phyloP scores from a whole-genome alignment of 2,113 vertebrate species.

The Pionites leucogaster region DNA sequence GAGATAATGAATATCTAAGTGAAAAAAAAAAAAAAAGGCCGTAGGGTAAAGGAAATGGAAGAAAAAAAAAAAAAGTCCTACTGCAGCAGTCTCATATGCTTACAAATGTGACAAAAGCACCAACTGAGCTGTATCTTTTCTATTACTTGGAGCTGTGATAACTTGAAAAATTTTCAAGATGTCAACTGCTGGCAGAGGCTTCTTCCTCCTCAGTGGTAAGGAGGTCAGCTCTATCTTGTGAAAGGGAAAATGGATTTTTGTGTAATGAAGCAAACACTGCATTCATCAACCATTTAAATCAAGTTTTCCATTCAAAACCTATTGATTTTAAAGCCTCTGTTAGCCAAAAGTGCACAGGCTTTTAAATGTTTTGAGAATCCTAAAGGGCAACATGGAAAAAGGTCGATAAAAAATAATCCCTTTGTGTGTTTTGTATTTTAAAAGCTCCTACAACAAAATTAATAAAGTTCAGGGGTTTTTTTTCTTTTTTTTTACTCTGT shows the following conservation, averaged over 20 bases:
- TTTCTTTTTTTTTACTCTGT: not conserved
- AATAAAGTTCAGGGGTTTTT: not conserved
- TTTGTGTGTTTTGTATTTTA: conserved; percentile 61
- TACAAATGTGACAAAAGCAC: not conserved
- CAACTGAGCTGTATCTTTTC: not conserved
- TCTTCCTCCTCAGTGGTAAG: conserved; percentile 10
- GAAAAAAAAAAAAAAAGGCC: not conserved
- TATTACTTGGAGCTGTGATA: not conserved
- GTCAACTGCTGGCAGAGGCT: not conserved
- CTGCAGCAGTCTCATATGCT: not conserved
- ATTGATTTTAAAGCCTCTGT: conserved; percentile 66
- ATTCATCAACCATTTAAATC: conserved; percentile 64
- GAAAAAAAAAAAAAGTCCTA: not conserved
- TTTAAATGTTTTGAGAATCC: conserved; percentile 64
- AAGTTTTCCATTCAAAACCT: conserved; percentile 67
- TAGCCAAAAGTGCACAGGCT: conserved; percentile 51
- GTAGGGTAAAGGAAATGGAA: not conserved
- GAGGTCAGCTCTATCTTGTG: conserved; percentile 52
- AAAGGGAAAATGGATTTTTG: conserved; percentile 55
- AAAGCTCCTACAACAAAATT: conserved; percentile 61
- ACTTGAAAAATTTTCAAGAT: conserved; percentile 26
- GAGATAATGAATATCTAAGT: not conserved
- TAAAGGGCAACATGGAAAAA: conserved; percentile 64
- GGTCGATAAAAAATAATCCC: conserved; percentile 63
- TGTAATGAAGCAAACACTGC: conserved; percentile 37